phyloP scores from a whole-genome alignment of 92 coral and sea anemone species.

The Metridium senile region DNA sequence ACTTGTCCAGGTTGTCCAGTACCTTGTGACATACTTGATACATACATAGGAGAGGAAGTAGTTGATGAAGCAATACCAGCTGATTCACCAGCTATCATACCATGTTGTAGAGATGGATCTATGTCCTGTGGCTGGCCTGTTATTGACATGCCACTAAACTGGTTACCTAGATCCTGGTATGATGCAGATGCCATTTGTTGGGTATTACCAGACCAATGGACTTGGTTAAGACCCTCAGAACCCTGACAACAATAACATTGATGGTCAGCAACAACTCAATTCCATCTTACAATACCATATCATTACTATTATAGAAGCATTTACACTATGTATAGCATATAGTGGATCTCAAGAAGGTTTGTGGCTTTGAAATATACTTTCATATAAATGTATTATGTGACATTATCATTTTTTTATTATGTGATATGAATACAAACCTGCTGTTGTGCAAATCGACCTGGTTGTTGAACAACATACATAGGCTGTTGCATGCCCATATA shows the following conservation, averaged over 20 bases:
- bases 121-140: conserved; percentile 70
- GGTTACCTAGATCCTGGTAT: conserved; percentile 81
- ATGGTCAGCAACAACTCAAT: too few species aligned
- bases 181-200: conserved; percentile 56
- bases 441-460: conserved; percentile 54
- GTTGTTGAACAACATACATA: conserved; percentile 71
- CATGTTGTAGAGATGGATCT: conserved; percentile 54
- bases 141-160: conserved; percentile 75
- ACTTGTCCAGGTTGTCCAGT: conserved; percentile 81
- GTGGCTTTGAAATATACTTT: too few species aligned
- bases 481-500: conserved; percentile 82
- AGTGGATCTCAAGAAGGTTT: too few species aligned
- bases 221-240: conserved; percentile 52
- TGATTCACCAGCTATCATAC: conserved; percentile 59
- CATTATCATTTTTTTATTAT: too few species aligned
- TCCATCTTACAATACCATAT: too few species aligned
- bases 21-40: conserved; percentile 80
- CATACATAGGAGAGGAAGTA: conserved; percentile 72
- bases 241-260: conserved; percentile 43
- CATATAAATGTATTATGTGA: too few species aligned
- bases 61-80: conserved; percentile 65
- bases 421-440: too few species aligned
- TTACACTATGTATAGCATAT: too few species aligned
- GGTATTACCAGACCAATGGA: conserved; percentile 56
- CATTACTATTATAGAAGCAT: too few species aligned